phyloP scores from a whole-genome alignment of 2,888 invertebrate species.

The Azorinus chamasolen region DNA sequence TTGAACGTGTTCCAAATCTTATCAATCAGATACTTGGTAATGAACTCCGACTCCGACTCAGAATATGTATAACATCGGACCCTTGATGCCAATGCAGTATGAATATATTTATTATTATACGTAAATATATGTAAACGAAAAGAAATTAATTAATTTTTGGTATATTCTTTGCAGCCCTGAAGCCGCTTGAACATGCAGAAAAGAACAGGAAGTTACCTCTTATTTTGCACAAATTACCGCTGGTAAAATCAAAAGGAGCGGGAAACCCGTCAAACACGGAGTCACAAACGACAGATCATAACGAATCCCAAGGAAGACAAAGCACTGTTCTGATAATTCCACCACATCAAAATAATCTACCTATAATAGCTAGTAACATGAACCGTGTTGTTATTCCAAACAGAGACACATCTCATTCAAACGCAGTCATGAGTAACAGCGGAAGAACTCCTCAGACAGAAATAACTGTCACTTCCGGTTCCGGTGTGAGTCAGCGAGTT shows the following conservation, averaged over 20 bases:
- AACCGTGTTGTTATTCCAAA: background rate
- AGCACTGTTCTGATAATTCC: conserved; percentile 37
- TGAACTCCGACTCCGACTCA: too few relatives aligned
- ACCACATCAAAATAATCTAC: conserved; percentile 4
- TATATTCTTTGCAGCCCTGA: conserved; percentile 47
- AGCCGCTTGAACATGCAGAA: conserved; percentile 56
- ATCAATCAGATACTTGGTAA: too few relatives aligned
- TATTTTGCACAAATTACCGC: conserved; percentile 49
- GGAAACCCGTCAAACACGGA: background rate
- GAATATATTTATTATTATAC: too few relatives aligned
- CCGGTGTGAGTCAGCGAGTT: background rate
- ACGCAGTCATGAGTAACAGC: too few relatives aligned
- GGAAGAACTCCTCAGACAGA: too few relatives aligned
- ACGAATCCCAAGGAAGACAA: background rate
- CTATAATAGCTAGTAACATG: conserved; percentile 24
- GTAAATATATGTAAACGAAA: too few relatives aligned
- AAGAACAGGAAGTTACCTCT: conserved; percentile 26
- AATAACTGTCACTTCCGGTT: background rate
- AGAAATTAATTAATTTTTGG: too few relatives aligned
- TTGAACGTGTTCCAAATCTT: too few relatives aligned
- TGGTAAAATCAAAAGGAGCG: conserved; percentile 1
- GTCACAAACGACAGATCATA: background rate
- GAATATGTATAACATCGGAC: too few relatives aligned
- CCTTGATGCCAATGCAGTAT: too few relatives aligned
- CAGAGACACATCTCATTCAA: too few relatives aligned